Evolutionary conservation across 2,113 vertebrate species (phyloP).

Genomic region (Alouatta palliata): DNA sequence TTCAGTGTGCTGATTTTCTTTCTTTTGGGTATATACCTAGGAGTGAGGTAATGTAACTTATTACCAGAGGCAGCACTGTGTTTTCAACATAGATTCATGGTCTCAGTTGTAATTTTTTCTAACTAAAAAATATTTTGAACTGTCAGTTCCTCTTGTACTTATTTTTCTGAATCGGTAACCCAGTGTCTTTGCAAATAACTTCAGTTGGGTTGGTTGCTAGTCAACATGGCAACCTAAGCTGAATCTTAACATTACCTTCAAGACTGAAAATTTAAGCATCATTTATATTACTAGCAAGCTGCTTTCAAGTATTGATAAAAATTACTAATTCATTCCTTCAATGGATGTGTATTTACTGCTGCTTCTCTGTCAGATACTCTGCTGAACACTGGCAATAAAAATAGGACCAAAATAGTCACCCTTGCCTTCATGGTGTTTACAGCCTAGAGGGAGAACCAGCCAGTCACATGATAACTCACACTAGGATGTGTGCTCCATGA

Average conservation of each 20-base stretch:
- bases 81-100: not conserved
- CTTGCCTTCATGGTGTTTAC: not conserved
- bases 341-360: not conserved
- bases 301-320: not conserved
- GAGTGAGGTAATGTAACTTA: too few relatives aligned
- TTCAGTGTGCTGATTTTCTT: too few relatives aligned
- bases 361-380: not conserved
- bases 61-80: too few relatives aligned
- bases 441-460: not conserved
- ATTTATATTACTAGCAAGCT: not conserved
- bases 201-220: not conserved
- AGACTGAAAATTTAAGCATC: not conserved
- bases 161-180: not conserved
- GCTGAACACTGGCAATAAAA: not conserved
- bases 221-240: not conserved
- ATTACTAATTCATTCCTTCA: too few relatives aligned
- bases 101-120: not conserved
- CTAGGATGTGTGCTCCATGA: not conserved
- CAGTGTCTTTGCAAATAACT: not conserved
- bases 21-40: too few relatives aligned
- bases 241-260: not conserved
- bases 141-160: not conserved
- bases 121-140: not conserved
- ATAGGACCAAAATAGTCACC: rapidly evolving
- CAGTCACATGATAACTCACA: not conserved